phyloP scores from a whole-genome alignment of 2,113 vertebrate genomes.

The Dissostichus mawsoni region DNA sequence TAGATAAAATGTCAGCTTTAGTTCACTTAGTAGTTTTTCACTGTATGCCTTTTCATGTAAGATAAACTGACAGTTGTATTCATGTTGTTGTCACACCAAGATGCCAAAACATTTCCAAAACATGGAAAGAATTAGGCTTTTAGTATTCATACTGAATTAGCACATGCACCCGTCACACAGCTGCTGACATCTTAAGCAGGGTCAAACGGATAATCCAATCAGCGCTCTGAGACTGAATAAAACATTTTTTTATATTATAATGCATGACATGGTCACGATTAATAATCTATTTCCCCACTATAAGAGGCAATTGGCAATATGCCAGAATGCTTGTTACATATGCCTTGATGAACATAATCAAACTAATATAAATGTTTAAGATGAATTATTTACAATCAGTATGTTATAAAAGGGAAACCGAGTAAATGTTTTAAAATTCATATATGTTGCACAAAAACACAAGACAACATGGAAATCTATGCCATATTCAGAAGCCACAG shows the following conservation, averaged over 20 bases:
- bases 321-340: slow-evolving; percentile 36
- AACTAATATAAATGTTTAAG: slow-evolving; percentile 19
- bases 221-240: slow-evolving; percentile 14
- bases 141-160: slow-evolving; percentile 32
- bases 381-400: slow-evolving; percentile 30
- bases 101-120: neutral
- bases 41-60: neutral
- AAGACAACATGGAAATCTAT: too few relatives aligned
- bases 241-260: slow-evolving; percentile 19
- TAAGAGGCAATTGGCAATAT: slow-evolving; percentile 32
- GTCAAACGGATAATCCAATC: slow-evolving; percentile 50
- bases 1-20: neutral
- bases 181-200: slow-evolving; percentile 29
- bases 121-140: slow-evolving; percentile 5
- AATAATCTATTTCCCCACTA: slow-evolving; percentile 28
- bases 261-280: slow-evolving; percentile 34
- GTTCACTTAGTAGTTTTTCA: neutral
- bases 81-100: slow-evolving; percentile 26
- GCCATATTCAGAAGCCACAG: too few relatives aligned
- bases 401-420: neutral
- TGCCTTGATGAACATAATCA: slow-evolving; percentile 28
- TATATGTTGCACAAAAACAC: too few relatives aligned
- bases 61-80: slow-evolving; percentile 28
- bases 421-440: too few relatives aligned
- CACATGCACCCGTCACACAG: slow-evolving; percentile 14